Evolutionary conservation across 1,140 invertebrate species (phyloP), one percentile per base, ranked within the genome.

Genomic region (Gryllus bimaculatus): DNA sequence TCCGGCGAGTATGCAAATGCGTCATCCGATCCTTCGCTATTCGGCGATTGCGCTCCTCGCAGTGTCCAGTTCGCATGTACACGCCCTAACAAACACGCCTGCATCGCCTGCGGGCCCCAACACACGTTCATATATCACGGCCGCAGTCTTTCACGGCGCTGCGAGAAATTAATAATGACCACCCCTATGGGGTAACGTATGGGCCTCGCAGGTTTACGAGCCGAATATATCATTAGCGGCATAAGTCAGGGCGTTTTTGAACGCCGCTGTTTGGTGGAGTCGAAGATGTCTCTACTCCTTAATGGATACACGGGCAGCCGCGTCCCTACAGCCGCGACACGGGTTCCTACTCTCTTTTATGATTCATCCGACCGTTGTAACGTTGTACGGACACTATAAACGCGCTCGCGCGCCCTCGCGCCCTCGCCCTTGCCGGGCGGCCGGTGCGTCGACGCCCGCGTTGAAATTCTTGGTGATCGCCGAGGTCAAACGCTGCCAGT

Each of bases 221-320:
- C 54, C 54, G 54, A 66, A 66, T 66, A 66, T 66, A 66, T 66
- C 54, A 66, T 66, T 66, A 66, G 54, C 54, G 54, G 54, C 54
- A 66, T 66, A 66, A 66, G 54, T 66, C 54, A 66, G 54, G 54
- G 54, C 54, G 54, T 66, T 18, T 13, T 10, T 13, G 10, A 18
- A 18, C 54, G 10, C 10, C 10, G 18, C 10, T 1, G 10, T 66
- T 66, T 66, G 54, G 54, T 66, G 54, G 54, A 66, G 54, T 66
- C 18, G 54, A 66, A 66, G 54, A 66, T 66, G 54, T 66, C 54
- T 66, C 54, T 13, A 66, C 54, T 66, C 10, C 54, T 66, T 66
- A 66, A 66, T 66, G 54, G 54, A 10, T 66, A 66, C 54, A 66
- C 54, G 7, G 10, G 54, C 26, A 1, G 26, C 26, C 26, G 26